Base-by-base conservation (phyloP, 1,140 invertebrate species). In the Gonatopus flavifemur region DNA sequence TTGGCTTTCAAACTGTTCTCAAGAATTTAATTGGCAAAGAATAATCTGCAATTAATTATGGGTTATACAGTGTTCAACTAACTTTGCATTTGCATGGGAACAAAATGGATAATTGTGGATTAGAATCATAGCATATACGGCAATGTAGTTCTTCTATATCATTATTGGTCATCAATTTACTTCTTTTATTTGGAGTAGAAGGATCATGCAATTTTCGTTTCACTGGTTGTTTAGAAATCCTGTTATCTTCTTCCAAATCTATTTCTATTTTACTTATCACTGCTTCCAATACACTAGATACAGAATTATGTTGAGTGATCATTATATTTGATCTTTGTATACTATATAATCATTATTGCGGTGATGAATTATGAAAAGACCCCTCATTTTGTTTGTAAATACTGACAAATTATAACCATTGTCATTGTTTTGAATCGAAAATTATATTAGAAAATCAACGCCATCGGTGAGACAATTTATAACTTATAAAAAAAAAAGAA, bases 41-140 rank as follows among this genome's bases (percentile, higher is more conserved):
- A n/a, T n/a, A n/a, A n/a, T n/a, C n/a, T n/a, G n/a, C n/a, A n/a
- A n/a, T n/a, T n/a, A n/a, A n/a, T n/a, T n/a, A n/a, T n/a, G n/a
- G n/a, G n/a, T n/a, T n/a, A n/a, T n/a, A n/a, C n/a, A n/a, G n/a
- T n/a, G n/a, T n/a, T n/a, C n/a, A 16, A 39, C 44, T 36, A 46
- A 74, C 71, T 61, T 74, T 74, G 47, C 70, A 74, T 28, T 51
- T 59, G 47, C 71, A 74, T 3, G 69, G 71, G 52, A 64, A 60
- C 24, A 66, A 61, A 36, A 72, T 52, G 1, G 60, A 51, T 16
- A 59, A 35, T 31, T 49, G 48, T 31, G 48, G 53, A 42, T 41
- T 49, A 16, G 57, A 47, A 31, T 74, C 70, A 19, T 69, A 72
- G 42, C 72, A 74, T 49, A 74, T 74, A 13, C 72, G 62, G 48